These are phyloP conservation scores for Tiphia femorata DNA, from an alignment of 2,888 invertebrate species.

Conservation along the genomic window DNA sequence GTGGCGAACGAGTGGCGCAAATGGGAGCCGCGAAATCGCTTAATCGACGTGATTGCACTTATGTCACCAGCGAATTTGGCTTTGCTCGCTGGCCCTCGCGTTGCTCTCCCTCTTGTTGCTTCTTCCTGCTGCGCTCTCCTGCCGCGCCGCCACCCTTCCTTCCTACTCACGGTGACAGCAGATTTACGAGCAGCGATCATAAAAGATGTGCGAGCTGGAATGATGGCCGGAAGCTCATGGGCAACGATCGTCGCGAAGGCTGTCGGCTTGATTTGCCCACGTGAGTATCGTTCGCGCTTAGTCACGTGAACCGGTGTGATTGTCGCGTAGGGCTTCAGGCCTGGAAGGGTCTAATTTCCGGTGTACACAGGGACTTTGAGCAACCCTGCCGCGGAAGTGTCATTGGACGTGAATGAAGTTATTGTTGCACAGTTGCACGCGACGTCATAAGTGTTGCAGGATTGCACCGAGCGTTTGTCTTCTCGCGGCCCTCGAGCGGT, in stretches of 20 bases:
- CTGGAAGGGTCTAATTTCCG: no score
- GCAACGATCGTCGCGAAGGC: constrained; percentile 34
- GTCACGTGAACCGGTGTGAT: neutral
- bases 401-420: no score
- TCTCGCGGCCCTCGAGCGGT: no score
- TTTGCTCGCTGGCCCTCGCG: constrained; percentile 2
- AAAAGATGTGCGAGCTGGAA: constrained; percentile 34
- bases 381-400: no score
- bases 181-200: constrained; percentile 40
- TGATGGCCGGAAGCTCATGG: constrained; percentile 33
- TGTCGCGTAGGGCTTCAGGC: no score
- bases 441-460: no score
- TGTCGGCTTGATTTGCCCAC: no score
- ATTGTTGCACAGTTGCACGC: no score
- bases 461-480: no score
- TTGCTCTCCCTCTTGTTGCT: neutral
- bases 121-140: neutral
- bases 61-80: constrained; percentile 50
- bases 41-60: constrained; percentile 53
- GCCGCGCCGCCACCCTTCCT: constrained; percentile 23
- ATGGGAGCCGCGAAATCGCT: constrained; percentile 45
- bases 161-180: constrained; percentile 37
- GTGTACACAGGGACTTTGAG: no score
- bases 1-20: no score
- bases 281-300: constrained; percentile 14